Percentiles rank a stretch among this genome's conserved stretches.
These are phyloP conservation scores for Icerya purchasi DNA, from an alignment of 2,888 invertebrate species.

Conservation along the genomic window DNA sequence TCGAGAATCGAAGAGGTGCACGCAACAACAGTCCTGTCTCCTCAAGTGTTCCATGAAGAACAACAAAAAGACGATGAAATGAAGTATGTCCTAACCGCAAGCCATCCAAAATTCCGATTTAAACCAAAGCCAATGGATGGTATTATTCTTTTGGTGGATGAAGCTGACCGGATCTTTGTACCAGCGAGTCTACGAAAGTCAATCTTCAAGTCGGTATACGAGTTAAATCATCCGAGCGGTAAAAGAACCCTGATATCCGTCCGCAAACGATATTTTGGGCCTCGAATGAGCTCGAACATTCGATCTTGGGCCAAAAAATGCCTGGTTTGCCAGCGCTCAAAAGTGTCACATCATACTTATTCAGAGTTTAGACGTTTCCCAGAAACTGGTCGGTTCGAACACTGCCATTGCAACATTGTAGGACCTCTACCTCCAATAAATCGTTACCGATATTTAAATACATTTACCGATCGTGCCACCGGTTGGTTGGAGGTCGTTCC, in stretches of 20 bases:
- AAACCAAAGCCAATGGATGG: background rate
- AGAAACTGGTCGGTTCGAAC: constrained; percentile 21
- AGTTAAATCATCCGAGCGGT: constrained; percentile 19
- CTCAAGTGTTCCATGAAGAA: background rate
- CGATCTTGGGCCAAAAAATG: constrained; percentile 22
- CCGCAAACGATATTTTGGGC: constrained; percentile 24
- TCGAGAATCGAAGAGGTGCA: constrained; percentile 10
- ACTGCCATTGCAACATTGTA: constrained; percentile 23
- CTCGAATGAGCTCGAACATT: constrained; percentile 22
- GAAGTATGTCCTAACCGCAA: background rate
- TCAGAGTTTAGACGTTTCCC: constrained; percentile 19
- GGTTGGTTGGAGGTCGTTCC: constrained; percentile 1
- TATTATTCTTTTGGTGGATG: background rate
- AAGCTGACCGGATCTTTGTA: constrained; percentile 4
- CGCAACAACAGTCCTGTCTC: background rate
- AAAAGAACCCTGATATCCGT: constrained; percentile 21
- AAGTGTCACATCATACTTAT: constrained; percentile 22
- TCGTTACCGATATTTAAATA: background rate
- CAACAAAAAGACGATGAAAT: constrained; percentile 6
- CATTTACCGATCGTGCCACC: background rate
- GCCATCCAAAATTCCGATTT: background rate
- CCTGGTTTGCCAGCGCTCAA: constrained; percentile 22
- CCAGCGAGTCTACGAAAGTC: background rate
- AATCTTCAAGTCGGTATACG: constrained; percentile 17
- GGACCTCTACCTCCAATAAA: constrained; percentile 12